Conservation (phyloP, 2,797 vertebrate species). For the Peromyscus aztecus region DNA sequence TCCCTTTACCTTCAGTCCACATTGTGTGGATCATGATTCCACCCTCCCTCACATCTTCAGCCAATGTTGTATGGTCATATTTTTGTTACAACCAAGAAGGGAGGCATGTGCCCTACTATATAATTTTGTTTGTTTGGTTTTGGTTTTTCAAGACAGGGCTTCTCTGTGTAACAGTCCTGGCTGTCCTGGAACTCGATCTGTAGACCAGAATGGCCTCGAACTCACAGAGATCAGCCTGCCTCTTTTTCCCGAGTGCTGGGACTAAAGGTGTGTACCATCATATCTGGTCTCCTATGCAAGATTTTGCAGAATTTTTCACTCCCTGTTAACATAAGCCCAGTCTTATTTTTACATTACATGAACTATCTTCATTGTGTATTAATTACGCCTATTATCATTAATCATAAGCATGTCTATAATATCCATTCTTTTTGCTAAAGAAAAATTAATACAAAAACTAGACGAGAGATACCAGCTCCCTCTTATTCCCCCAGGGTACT, state of each 20-base stretch:
- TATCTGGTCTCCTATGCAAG: not conserved
- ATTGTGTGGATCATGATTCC: not conserved
- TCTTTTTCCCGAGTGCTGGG: not conserved
- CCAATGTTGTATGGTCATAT: not conserved
- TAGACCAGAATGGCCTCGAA: not conserved
- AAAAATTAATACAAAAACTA: constrained; percentile 28
- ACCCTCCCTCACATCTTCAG: not conserved
- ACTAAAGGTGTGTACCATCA: not conserved
- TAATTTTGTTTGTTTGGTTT: not conserved
- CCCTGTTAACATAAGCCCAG: not conserved
- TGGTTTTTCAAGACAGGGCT: not conserved
- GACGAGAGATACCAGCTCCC: too few relatives aligned
- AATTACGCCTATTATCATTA: constrained; percentile 30
- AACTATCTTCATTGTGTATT: not conserved
- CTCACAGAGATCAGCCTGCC: not conserved
- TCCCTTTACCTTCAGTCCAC: not conserved
- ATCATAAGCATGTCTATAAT: constrained; percentile 46
- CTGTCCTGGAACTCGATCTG: not conserved
- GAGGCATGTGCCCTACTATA: not conserved
- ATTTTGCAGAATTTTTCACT: not conserved
- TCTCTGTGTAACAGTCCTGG: not conserved
- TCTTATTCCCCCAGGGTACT: too few relatives aligned
- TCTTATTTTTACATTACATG: constrained; percentile 24
- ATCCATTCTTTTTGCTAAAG: not conserved
- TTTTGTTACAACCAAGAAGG: constrained; percentile 31